Evolutionary conservation across 1,140 invertebrate species (phyloP), one percentile per base, ranked within the genome.

Genomic region (Tetramorium parvispinum): DNA sequence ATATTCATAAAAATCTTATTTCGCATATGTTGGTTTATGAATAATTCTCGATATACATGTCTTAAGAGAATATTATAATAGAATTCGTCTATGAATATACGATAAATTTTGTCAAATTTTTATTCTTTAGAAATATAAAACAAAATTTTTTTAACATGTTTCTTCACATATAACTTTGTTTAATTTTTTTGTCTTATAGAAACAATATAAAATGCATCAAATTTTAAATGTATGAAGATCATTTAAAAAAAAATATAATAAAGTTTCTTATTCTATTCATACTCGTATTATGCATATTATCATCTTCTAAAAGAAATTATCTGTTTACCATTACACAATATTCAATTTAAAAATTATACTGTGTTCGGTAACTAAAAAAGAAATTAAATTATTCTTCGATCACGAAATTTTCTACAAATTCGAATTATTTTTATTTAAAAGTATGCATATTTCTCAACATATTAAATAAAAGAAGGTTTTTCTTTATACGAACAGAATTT

Each of bases 121-220:
- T 66, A 76, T 76, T 76, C 61, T n/a, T 40, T 55, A 21, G 7
- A 79, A 79, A 68, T 66, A 53, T 68, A 0, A 55, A 79, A 13
- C 55, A 0, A 2, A 68, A 4, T 7, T 40, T 24, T 24, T 68
- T 55, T 5, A n/a, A 68, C 32, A 53, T 68, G 10, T 66, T 68
- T 16, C 7, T 13, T 79, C 7, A 21, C 46, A 53, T 6, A 32
- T 79, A 24, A 66, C 7, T 51, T 51, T n/a, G 32, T 27, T n/a
- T 53, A 81, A 68, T 53, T 53, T 66, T 65, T n/a, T 53, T 78
- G 18, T 8, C 7, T 66, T 53, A n/a, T 63, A 49, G 0, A 43
- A 59, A 16, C 27, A 27, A 27, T 27, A 27, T n/a, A 79, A 53
- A 66, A 37, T 66, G 3, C 49, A 24, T 18, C n/a, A 66, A 79